Conservation (phyloP, 2,113 vertebrate species). For the Prinia subflava region DNA sequence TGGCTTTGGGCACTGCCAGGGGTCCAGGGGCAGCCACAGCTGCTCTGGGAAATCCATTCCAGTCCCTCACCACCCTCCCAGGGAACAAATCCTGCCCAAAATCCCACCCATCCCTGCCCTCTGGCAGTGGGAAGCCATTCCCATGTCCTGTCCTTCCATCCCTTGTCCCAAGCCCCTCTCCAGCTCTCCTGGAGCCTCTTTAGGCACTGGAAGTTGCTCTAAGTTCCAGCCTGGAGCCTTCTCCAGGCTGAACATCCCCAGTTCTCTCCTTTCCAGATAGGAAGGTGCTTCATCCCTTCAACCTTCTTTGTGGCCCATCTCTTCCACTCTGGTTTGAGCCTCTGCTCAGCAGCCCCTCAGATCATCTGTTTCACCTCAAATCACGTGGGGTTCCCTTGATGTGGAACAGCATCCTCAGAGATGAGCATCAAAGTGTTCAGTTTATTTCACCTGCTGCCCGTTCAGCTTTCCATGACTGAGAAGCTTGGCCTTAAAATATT, state of each 20-base stretch:
- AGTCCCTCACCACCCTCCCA: rapidly evolving
- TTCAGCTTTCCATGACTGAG: neutral
- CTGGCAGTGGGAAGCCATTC: neutral
- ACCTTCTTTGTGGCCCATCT: neutral
- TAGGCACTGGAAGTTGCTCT: rapidly evolving
- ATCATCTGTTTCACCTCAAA: neutral
- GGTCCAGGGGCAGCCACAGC: neutral
- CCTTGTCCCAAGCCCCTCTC: rapidly evolving
- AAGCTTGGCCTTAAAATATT: neutral
- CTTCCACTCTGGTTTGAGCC: neutral
- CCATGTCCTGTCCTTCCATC: neutral
- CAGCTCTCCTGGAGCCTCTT: neutral
- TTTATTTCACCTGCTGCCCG: neutral
- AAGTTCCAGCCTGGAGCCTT: neutral
- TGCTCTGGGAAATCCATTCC: neutral
- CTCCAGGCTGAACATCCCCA: neutral
- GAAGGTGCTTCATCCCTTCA: neutral
- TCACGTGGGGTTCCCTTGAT: rapidly evolving
- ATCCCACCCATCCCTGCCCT: rapidly evolving
- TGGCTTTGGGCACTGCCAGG: neutral
- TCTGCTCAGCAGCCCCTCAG: neutral
- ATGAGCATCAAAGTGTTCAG: neutral
- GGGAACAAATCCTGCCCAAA: neutral
- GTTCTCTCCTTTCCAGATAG: neutral
- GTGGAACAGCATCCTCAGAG: neutral